Evolutionary conservation across 1,140 invertebrate species (phyloP), one percentile per base, ranked within the genome.

Genomic region (Leguminivora glycinivorella): DNA sequence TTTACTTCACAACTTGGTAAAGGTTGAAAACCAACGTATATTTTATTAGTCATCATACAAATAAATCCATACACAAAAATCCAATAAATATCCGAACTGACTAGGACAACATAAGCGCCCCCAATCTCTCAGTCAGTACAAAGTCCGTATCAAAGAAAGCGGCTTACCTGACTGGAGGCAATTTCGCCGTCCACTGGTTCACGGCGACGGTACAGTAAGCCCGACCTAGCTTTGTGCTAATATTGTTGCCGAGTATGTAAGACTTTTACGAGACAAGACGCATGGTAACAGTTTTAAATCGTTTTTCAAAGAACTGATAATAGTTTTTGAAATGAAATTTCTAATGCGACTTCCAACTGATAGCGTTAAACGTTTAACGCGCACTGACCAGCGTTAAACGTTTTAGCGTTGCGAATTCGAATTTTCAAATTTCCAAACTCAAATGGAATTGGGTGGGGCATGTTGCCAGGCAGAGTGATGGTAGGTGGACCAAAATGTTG

Each of bases 171-270:
- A 81, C 79, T 86, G 74, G 82, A 81, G 83, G 87, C 83, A 88
- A 90, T 90, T 90, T 90, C 83, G 78, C 83, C 77, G 83, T 88
- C 87, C 85, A 84, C 80, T 90, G 87, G 80, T 77, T 85, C 77
- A 72, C 72, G 70, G 76, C 86, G 84, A 85, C 81, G 78, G 76
- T 80, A 79, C 74, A 74, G 71, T 77, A 83, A 82, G 75, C 72
- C 71, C 47, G 67, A 69, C 75, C 73, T 83, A 80, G 78, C 82
- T 84, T 83, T 83, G 82, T 84, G 76, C 69, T 68, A 38, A 22
- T 71, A 56, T 31, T 69, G 26, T 56, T 69, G 68, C 52, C 17
- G 24, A 14, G 7, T n/a, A 29, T 14, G 68, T 38, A 66, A 29
- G 25, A 31, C 25, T 67, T 29, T 34, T 67, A 67, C 26, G 29